Evolutionary conservation across 35 echinoderm and acorn worm genomes (phyloP), one percentile per base, ranked within the genome.

Genomic region (Chiridota heheva): DNA sequence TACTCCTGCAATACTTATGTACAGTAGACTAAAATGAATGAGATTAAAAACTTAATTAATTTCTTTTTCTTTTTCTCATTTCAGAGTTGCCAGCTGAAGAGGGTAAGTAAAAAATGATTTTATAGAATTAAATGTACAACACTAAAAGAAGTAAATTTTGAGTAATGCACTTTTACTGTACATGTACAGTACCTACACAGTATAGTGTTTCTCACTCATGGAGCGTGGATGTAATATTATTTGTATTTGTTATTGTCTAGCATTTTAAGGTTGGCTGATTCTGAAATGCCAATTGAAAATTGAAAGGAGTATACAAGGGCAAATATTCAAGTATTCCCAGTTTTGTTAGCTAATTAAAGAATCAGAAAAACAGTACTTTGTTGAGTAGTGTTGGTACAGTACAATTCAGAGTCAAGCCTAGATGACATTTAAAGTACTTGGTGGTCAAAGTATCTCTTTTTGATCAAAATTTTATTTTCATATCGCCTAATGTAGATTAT

Each of bases 21-120:
- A 16, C 17, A 5, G 17, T 28, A 22, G 16, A 18, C 28, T 4
- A 7, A 3, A 5, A 16, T 84, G n/a, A 58, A 18, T 51, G 2
- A 15, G 26, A 18, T 18, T 45, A 25, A 69, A 57, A 32, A 31
- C 6, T 59, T 7, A 20, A 12, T 66, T 43, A 55, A 33, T 37
- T 60, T 45, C 36, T 3, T 60, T 57, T 82, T 76, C 60, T 84
- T 47, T 58, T 59, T 72, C 60, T 48, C 2, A 44, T 74, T 64
- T 45, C 76, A 87, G 84, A 92, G 75, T 73, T 89, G 37, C 91
- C 91, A 63, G 91, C 91, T 37, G 91, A 96, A 71, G 91, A 96
- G 76, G 82, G 91, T 96, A 79, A 93, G 84, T 78, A 17, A 5
- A 8, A 43, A 43, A 20, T 56, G 22, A 32, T 53, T 17, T 70